phyloP scores from a whole-genome alignment of 2,797 vertebrate species.

The Clarias pachynema region DNA sequence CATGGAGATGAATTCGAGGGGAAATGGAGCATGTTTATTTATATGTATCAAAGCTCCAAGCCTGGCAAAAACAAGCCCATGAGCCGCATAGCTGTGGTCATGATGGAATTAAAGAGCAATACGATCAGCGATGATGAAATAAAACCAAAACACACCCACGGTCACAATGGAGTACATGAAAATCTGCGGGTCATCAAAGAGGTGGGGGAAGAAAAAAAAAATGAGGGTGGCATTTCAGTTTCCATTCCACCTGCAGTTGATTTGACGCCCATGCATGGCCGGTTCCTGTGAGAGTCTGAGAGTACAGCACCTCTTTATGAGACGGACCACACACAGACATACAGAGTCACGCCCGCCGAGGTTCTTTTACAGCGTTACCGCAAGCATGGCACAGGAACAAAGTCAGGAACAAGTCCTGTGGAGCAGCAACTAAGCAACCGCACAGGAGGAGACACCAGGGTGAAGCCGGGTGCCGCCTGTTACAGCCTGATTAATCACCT shows the following conservation, averaged over 20 bases:
- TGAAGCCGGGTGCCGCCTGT: not conserved
- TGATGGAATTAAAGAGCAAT: slow-evolving; percentile 3
- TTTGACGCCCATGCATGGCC: slow-evolving; percentile 18
- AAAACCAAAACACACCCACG: not conserved
- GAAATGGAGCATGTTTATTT: slow-evolving; percentile 16
- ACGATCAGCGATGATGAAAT: not conserved
- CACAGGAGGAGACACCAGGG: not conserved
- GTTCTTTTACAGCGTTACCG: slow-evolving; percentile 22
- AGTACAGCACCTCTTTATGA: slow-evolving; percentile 46
- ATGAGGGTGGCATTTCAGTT: slow-evolving; percentile 10
- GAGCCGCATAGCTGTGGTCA: not conserved
- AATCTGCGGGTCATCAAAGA: not conserved
- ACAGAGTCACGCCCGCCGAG: slow-evolving; percentile 36
- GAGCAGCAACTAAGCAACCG: slow-evolving; percentile 22
- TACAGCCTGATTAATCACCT: slow-evolving; percentile 8
- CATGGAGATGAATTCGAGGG: not conserved
- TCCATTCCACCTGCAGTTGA: slow-evolving; percentile 47
- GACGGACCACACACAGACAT: slow-evolving; percentile 43
- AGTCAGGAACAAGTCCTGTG: slow-evolving; percentile 21
- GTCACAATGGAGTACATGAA: not conserved
- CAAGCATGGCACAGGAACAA: slow-evolving; percentile 47
- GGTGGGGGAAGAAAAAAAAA: not conserved
- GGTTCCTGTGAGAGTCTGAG: slow-evolving; percentile 15
- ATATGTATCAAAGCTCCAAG: slow-evolving; percentile 14
- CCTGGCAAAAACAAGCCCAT: slow-evolving; percentile 15